Evolutionary conservation across 2,888 invertebrate genomes (phyloP), one percentile per base, ranked within the genome.

Genomic region (Hydriomena furcata): DNA sequence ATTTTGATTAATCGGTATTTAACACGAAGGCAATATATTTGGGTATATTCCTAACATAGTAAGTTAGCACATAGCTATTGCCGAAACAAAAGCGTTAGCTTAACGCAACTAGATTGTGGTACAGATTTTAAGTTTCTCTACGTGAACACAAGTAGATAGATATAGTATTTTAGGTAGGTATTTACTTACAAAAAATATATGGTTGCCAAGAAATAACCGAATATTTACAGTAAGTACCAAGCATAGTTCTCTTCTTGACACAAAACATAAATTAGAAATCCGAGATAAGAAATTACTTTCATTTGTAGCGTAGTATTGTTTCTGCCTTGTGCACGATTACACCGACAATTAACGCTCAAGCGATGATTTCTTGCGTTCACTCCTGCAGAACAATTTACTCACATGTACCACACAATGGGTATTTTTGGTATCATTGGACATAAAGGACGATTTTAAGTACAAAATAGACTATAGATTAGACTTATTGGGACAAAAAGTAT

Each of bases 301-400:
- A 47, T 60, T 60, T 49, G 37, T 28, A 51, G 23, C 28, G 51
- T 12, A 32, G 31, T 37, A 43, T 43, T 53, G 49, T 48, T 41
- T 44, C 51, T 55, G 28, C n/a, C n/a, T n/a, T n/a, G n/a, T n/a
- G 54, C 36, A 20, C 40, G 43, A 52, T 55, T 62, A 63, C 49
- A 49, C 58, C 65, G 55, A 54, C 69, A 68, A 71, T 77, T 58
- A 61, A 41, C 37, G 43, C 44, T 36, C 23, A 11, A 37, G 46
- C 55, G 46, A 55, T 76, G 79, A 83, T 88, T 88, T 86, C 86
- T 70, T 80, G 68, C 79, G 77, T 61, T 71, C 82, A 84, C 65
- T 77, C 76, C 76, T 63, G 83, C 82, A 85, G 82, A 90, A 88
- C 88, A 80, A 75, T 74, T 67, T 76, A 76, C 70, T 73, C 65